Percentiles rank a stretch among this genome's conserved stretches.
phyloP scores from a whole-genome alignment of 2,113 vertebrate genomes.

The Nanorana parkeri region DNA sequence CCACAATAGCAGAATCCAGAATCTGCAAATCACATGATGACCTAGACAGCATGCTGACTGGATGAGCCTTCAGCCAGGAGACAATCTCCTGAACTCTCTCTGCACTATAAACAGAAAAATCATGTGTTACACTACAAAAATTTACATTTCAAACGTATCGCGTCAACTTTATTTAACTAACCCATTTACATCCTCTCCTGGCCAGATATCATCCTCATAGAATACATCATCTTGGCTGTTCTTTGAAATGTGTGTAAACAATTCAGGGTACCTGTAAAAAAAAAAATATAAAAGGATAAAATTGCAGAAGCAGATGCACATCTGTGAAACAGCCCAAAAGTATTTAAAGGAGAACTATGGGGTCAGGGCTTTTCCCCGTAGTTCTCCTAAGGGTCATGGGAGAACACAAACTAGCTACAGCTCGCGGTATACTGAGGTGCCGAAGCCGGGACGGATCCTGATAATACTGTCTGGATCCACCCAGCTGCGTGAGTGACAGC shows the following conservation, averaged over 20 bases:
- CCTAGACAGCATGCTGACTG: slow-evolving; percentile 81
- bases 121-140: neutral
- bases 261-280: slow-evolving; percentile 84
- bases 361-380: too few species aligned
- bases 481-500: too few species aligned
- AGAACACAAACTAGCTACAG: too few species aligned
- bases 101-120: slow-evolving; percentile 66
- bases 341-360: too few species aligned
- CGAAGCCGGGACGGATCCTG: too few species aligned
- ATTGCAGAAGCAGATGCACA: neutral
- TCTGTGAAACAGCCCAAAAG: too few species aligned
- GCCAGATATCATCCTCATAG: slow-evolving; percentile 98
- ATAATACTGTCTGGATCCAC: too few species aligned
- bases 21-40: slow-evolving; percentile 89
- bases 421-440: too few species aligned
- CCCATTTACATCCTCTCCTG: slow-evolving; percentile 90
- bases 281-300: too few species aligned
- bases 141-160: neutral
- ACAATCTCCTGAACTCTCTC: slow-evolving; percentile 88
- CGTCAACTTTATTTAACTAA: slow-evolving; percentile 61
- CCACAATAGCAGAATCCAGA: slow-evolving; percentile 83
- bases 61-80: slow-evolving; percentile 84
- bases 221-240: slow-evolving; percentile 94
- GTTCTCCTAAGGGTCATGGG: too few species aligned
- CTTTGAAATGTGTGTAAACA: slow-evolving; percentile 86